Percentiles rank a stretch among this genome's conserved stretches.
phyloP scores from a whole-genome alignment of 1,140 invertebrate species.

The Drosophila guanche region DNA sequence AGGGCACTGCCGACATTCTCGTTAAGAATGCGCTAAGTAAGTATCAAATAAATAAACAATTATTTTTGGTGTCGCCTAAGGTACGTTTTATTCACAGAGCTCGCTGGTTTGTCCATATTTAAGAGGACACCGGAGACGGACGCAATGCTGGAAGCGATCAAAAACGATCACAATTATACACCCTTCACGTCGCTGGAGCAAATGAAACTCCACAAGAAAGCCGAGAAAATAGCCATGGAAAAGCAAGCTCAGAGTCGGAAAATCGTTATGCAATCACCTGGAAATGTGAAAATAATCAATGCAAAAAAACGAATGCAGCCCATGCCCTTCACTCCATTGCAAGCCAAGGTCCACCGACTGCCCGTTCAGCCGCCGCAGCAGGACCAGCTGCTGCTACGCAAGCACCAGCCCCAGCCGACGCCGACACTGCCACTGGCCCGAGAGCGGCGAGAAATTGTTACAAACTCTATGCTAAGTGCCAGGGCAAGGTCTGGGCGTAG shows the following conservation, averaged over 20 bases:
- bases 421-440: constrained; percentile 25
- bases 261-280: constrained; percentile 52
- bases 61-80: neutral
- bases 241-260: constrained; percentile 57
- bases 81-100: constrained; percentile 67
- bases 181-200: constrained; percentile 86
- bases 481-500: constrained; percentile 24
- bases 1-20: constrained; percentile 70
- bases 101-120: constrained; percentile 67
- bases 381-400: constrained; percentile 9
- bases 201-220: constrained; percentile 70
- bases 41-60: constrained; percentile 5
- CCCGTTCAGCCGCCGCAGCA: constrained; percentile 13
- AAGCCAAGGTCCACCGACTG: constrained; percentile 31
- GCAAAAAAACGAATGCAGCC: constrained; percentile 52
- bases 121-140: constrained; percentile 71
- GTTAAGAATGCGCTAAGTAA: constrained; percentile 81
- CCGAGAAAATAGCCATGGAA: constrained; percentile 61
- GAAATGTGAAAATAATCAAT: constrained; percentile 55
- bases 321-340: constrained; percentile 30
- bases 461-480: constrained; percentile 2
- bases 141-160: constrained; percentile 83
- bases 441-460: constrained; percentile 35
- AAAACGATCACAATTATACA: constrained; percentile 88
- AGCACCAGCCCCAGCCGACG: constrained; percentile 15